phyloP scores from a whole-genome alignment of 2,113 vertebrate species.

The Progne subis region DNA sequence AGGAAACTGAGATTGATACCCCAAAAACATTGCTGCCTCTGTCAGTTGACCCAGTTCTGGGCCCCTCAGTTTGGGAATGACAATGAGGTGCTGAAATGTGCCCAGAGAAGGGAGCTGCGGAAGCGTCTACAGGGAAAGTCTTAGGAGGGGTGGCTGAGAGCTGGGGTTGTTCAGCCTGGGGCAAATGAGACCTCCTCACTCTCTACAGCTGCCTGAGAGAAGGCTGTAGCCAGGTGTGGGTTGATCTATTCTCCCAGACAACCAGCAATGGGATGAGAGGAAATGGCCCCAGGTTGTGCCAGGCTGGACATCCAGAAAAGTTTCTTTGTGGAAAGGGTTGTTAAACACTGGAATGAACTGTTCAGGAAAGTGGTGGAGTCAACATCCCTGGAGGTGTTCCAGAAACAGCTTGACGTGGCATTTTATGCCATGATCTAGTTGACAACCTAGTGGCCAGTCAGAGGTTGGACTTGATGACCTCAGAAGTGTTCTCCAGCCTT shows the following conservation, averaged over 20 bases:
- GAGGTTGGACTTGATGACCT: not conserved
- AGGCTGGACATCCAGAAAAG: not conserved
- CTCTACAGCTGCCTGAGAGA: not conserved
- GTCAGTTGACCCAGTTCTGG: not conserved
- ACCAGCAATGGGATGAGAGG: not conserved
- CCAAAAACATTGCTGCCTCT: not conserved
- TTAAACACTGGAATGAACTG: not conserved
- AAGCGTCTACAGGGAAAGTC: not conserved
- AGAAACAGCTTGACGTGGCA: not conserved
- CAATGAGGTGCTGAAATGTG: accelerated
- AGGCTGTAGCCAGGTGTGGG: not conserved
- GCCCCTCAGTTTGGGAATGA: not conserved
- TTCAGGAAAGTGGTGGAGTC: not conserved
- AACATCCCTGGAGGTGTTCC: not conserved
- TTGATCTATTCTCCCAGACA: not conserved
- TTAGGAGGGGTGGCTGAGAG: not conserved
- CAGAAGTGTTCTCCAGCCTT: not conserved
- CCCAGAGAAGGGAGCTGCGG: not conserved
- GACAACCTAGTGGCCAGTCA: not conserved
- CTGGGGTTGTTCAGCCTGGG: not conserved
- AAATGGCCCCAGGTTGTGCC: not conserved
- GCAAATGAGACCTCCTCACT: not conserved
- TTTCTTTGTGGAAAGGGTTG: not conserved
- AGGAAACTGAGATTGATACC: not conserved
- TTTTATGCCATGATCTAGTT: not conserved